Base-by-base conservation (phyloP, 2,113 vertebrate genomes). In the Marmota flaviventris region DNA sequence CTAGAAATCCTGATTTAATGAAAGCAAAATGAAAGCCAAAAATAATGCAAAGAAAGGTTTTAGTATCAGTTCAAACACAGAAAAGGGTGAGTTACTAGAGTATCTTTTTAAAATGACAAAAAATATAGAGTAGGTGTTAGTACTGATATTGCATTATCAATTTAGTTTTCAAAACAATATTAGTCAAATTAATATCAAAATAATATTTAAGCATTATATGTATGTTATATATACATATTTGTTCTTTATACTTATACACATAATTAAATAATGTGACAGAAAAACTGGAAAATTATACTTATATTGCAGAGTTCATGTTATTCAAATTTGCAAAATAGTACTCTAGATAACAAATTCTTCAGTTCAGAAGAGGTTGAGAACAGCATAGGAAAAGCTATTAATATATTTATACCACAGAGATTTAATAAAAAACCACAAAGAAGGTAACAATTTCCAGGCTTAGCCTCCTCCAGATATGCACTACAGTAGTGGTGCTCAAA, bases 281-380 rank as follows among this genome's bases (percentile, higher is more conserved):
- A 82, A 79, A 83, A 95, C 70, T 77, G 67, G 37, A 92, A 82
- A 88, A 88, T 37, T 45, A 5, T 67, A 87, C 58, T 22, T 39
- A 89, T 16, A 94, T 7, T 63, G 22, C 94, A 96, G 42, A 22
- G 13, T 11, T 53, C 51, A 58, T 29, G 3, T 89, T 89, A 85
- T 13, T 89, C n/a, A 72, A 89, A 82, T 89, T 92, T 91, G 48
- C 18, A 89, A 89, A 95, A 39, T 82, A 85, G 37, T 79, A 83
- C 8, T 82, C 85, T 83, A 76, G 39, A 89, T 65, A 24, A 84
- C 86, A 78, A 78, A 65, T 67, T 70, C 94, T 39, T 48, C 61
- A 78, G 27, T 90, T 13, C 37, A 83, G 45, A 32, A 89, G 37
- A 81, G 4, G 51, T 86, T 65, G 13, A 83, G 17, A 87, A 32